Conservation (phyloP, 2,113 vertebrate species). For the Pyrgilauda ruficollis region DNA sequence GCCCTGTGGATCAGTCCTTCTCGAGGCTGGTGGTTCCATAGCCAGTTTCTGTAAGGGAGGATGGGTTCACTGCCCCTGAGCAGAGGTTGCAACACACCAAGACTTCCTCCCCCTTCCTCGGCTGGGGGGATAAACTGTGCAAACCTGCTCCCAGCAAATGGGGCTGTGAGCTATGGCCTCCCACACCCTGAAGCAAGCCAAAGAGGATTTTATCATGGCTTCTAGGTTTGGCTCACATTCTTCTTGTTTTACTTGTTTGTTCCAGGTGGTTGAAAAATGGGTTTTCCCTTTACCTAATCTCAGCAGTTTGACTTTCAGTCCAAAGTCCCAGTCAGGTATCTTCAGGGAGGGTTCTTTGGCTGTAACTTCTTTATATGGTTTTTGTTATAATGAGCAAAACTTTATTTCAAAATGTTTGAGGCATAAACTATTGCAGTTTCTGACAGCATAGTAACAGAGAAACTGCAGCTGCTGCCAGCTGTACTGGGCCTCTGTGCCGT, state of each 20-base stretch:
- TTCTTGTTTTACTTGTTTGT: not conserved
- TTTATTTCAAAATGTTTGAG: not conserved
- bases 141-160: not conserved
- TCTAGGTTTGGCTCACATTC: not conserved
- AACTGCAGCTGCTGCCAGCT: not conserved
- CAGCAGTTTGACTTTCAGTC: not conserved
- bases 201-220: too few relatives aligned
- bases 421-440: not conserved
- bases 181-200: not conserved
- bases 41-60: not conserved
- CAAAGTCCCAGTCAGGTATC: not conserved
- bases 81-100: too few relatives aligned
- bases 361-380: not conserved
- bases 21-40: not conserved
- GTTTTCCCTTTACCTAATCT: not conserved
- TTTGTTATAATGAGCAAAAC: not conserved
- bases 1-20: rapidly evolving
- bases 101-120: rapidly evolving
- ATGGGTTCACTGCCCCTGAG: not conserved
- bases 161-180: not conserved
- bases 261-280: not conserved
- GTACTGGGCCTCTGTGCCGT: not conserved
- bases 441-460: not conserved
- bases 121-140: not conserved
- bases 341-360: not conserved